Evolutionary conservation across 2,888 invertebrate genomes (phyloP).

Genomic region (Dicranocentrus wangi): DNA sequence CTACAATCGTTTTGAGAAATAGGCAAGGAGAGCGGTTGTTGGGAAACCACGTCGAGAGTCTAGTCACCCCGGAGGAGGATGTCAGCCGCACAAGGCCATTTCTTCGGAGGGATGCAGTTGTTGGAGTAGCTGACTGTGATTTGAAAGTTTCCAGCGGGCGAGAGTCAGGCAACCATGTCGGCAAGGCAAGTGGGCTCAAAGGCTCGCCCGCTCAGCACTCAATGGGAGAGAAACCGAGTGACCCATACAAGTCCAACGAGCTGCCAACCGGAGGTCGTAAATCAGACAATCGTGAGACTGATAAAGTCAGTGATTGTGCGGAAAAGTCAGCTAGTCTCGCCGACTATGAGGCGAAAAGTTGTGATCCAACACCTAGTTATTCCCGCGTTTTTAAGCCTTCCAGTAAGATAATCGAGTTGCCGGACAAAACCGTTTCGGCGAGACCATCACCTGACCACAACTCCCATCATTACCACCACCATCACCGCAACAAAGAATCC

Average conservation of each 20-base stretch:
- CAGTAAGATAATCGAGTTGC: conserved; percentile 57
- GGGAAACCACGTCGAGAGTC: neutral
- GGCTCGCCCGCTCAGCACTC: neutral
- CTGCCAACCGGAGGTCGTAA: conserved; percentile 49
- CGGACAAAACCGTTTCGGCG: conserved; percentile 23
- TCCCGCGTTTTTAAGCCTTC: conserved; percentile 39
- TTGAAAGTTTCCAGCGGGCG: too few relatives aligned
- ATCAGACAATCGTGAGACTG: conserved; percentile 55
- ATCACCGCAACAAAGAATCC: conserved; percentile 43
- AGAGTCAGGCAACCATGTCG: too few relatives aligned
- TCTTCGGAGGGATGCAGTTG: too few relatives aligned
- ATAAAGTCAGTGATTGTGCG: conserved; percentile 46
- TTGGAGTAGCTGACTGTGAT: too few relatives aligned
- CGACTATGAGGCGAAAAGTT: neutral
- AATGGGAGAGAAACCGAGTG: neutral
- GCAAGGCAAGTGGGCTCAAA: too few relatives aligned
- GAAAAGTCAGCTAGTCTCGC: conserved; percentile 42
- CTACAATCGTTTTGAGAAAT: neutral
- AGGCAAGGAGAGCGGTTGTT: neutral
- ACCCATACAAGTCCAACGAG: too few relatives aligned
- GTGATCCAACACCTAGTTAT: neutral
- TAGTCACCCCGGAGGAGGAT: neutral
- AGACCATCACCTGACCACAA: neutral
- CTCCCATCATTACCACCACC: conserved; percentile 21
- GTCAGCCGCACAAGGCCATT: neutral